Conservation (phyloP, 2,888 invertebrate genomes). For the Smittia aterrima region DNA sequence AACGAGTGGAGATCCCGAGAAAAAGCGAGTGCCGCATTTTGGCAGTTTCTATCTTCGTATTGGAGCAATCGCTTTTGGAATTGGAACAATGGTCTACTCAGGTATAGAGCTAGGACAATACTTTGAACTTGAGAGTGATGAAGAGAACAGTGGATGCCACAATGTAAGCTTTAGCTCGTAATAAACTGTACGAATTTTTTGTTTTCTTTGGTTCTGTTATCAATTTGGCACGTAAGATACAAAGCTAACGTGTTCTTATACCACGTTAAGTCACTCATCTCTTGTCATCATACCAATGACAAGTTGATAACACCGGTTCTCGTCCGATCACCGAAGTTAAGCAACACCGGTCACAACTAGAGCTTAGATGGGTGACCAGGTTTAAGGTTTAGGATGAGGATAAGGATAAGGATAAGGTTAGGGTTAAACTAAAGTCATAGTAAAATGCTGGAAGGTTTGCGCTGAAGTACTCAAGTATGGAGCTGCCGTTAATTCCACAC, state of each 20-base stretch:
- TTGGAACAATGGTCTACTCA: constrained; percentile 70
- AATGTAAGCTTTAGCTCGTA: constrained; percentile 29
- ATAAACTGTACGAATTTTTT: background rate
- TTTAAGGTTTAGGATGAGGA: too few relatives aligned
- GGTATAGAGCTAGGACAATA: constrained; percentile 71
- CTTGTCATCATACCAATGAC: too few relatives aligned
- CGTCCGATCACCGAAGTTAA: too few relatives aligned
- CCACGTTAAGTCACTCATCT: background rate
- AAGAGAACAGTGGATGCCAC: background rate
- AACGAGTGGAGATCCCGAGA: constrained; percentile 51
- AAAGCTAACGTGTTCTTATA: too few relatives aligned
- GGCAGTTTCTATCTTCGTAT: constrained; percentile 85
- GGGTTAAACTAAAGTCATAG: too few relatives aligned
- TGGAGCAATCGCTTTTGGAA: constrained; percentile 65
- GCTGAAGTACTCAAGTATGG: too few relatives aligned
- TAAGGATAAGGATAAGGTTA: too few relatives aligned
- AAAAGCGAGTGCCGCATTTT: constrained; percentile 59
- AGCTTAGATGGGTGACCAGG: too few relatives aligned
- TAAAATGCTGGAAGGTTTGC: too few relatives aligned
- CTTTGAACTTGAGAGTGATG: constrained; percentile 63
- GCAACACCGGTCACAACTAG: too few relatives aligned
- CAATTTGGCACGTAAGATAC: background rate
- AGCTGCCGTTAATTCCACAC: too few relatives aligned
- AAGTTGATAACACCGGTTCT: too few relatives aligned
- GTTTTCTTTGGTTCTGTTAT: background rate